Evolutionary conservation across 2,797 vertebrate genomes (phyloP).

Genomic region (Acipenser ruthenus): DNA sequence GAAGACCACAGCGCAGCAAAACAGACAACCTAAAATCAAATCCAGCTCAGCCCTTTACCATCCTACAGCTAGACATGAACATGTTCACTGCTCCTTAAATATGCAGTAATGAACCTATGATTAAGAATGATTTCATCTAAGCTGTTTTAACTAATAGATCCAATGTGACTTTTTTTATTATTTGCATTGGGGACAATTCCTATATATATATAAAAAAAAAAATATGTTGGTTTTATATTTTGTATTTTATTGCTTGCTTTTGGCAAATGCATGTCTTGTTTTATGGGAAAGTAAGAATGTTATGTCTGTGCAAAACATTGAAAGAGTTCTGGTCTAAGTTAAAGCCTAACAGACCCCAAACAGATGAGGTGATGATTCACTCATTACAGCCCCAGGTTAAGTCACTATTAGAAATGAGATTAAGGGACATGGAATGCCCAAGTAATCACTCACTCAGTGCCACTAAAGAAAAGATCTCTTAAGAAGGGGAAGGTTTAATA

Average conservation of each 20-base stretch:
- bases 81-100: conserved; percentile 23
- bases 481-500: conserved; percentile 51
- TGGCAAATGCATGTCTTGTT: neutral
- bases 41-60: neutral
- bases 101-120: conserved; percentile 27
- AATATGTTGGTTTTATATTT: neutral
- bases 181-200: too few species aligned
- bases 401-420: conserved; percentile 60
- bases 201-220: too few species aligned
- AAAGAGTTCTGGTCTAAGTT: conserved; percentile 9
- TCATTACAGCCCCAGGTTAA: conserved; percentile 38
- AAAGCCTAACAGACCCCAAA: neutral
- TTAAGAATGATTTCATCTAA: conserved; percentile 30
- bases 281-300: neutral
- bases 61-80: neutral
- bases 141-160: conserved; percentile 12
- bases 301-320: conserved; percentile 5
- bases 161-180: neutral
- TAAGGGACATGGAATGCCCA: conserved; percentile 52
- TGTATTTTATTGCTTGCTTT: neutral
- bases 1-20: neutral
- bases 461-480: conserved; percentile 46
- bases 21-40: neutral
- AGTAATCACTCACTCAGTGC: conserved; percentile 54
- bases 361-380: conserved; percentile 25